Percentiles rank a stretch among this genome's conserved stretches.
Evolutionary conservation across 2,797 vertebrate species (phyloP).

Genomic region (Peromyscus eremicus): DNA sequence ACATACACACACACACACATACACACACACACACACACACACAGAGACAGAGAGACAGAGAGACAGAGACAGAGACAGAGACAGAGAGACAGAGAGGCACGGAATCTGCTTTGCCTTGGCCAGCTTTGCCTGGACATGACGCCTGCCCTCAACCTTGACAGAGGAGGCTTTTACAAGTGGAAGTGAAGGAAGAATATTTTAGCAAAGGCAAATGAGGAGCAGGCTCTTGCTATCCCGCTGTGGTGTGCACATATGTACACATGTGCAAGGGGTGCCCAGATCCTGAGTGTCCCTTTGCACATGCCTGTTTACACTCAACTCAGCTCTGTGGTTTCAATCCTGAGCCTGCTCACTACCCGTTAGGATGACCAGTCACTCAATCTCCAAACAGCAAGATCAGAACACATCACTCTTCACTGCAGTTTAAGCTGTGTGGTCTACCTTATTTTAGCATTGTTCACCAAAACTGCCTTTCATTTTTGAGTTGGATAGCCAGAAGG

Average conservation of each 20-base stretch:
- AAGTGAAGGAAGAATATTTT: slow-evolving; percentile 64
- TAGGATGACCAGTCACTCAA: slow-evolving; percentile 13
- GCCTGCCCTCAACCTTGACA: not conserved
- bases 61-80: too few relatives aligned
- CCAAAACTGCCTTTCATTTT: slow-evolving; percentile 70
- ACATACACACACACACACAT: not conserved
- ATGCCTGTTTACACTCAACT: slow-evolving; percentile 42
- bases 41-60: too few relatives aligned
- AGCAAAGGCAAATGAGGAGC: slow-evolving; percentile 46
- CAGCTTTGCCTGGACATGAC: not conserved
- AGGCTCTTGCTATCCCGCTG: not conserved
- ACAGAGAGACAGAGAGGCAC: not conserved
- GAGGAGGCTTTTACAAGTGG: slow-evolving; percentile 36
- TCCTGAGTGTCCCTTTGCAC: not conserved
- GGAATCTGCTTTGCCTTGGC: not conserved
- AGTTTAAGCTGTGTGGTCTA: slow-evolving; percentile 65
- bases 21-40: not conserved
- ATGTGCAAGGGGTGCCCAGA: not conserved
- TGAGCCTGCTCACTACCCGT: not conserved
- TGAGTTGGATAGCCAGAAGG: slow-evolving; percentile 44
- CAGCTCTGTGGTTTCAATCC: not conserved
- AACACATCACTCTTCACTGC: slow-evolving; percentile 54
- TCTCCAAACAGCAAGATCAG: slow-evolving; percentile 22
- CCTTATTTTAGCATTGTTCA: slow-evolving; percentile 62
- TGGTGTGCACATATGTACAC: not conserved